phyloP scores from a whole-genome alignment of 2,888 invertebrate species.

The Mesochorus sp. region DNA sequence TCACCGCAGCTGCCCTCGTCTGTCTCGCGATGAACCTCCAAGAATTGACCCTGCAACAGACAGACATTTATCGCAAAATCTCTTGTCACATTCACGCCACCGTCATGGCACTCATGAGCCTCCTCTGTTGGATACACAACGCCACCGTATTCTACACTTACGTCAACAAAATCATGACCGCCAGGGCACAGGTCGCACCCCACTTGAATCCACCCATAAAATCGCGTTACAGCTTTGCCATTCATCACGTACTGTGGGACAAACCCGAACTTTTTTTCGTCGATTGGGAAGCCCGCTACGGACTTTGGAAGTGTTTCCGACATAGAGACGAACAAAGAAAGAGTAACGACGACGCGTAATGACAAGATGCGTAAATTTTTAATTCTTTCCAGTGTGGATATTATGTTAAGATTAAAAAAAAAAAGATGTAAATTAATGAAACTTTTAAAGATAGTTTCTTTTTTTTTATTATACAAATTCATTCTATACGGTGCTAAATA shows the following conservation, averaged over 20 bases:
- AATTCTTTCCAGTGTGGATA: not conserved
- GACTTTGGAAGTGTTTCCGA: conserved; percentile 86
- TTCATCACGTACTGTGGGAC: conserved; percentile 85
- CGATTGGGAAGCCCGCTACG: conserved; percentile 87
- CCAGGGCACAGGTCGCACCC: conserved; percentile 85
- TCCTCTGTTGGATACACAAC: conserved; percentile 86
- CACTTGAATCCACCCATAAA: conserved; percentile 86
- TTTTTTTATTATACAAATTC: too few species aligned
- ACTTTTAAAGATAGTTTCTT: too few species aligned
- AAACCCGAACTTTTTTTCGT: conserved; percentile 86
- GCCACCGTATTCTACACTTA: conserved; percentile 85
- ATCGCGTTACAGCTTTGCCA: conserved; percentile 83
- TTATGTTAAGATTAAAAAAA: too few species aligned
- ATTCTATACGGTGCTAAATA: too few species aligned
- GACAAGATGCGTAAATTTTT: not conserved
- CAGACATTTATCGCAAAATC: conserved; percentile 71
- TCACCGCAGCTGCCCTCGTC: conserved; percentile 84
- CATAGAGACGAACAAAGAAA: conserved; percentile 42
- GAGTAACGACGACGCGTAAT: conserved; percentile 11
- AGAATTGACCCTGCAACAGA: conserved; percentile 82
- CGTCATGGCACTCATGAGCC: conserved; percentile 85
- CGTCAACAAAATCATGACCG: conserved; percentile 84
- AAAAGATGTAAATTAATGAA: conserved; percentile 23
- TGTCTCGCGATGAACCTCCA: conserved; percentile 86
- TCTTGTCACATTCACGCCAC: conserved; percentile 85